Evolutionary conservation across 2,797 vertebrate species (phyloP), one percentile per base, ranked within the genome.

Genomic region (Eulemur albifrons): DNA sequence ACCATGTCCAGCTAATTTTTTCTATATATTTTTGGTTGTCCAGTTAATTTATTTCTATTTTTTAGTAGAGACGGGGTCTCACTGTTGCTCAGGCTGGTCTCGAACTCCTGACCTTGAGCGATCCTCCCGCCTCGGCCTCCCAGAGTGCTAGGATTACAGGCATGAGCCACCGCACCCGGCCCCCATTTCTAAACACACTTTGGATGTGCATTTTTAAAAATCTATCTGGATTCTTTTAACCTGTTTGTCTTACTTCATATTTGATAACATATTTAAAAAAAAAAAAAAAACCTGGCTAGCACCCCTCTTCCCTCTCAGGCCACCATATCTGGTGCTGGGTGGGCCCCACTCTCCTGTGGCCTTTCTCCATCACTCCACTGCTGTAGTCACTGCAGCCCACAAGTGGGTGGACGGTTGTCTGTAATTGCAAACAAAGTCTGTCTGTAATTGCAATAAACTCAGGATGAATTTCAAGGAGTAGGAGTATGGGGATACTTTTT

Each of bases 291-390:
- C n/a, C 4, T 40, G 48, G 12, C 59, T 57, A 20, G 20, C 35
- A 10, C 38, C 10, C 65, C 65, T 50, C 20, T 54, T 48, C 32
- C 35, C 27, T 87, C 32, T 30, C 69, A 45, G 21, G 18, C 40
- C 9, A 50, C 54, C 2, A 0, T 11, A 38, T 32, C 50, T 7
- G n/a, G 12, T 7, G 21, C 20, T 45, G 5, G 0, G 9, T 0
- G 7, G 50, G 32, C 13, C 13, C 3, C 1, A 0, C 10, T n/a
- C 1, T 40, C 35, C 32, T 14, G 23, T n/a, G 25, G 32, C 27
- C 61, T 65, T 25, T 43, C 30, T 17, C 57, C 57, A 38, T 45
- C 50, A 32, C 50, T 75, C 38, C 45, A 35, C 25, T 3, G 30
- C 5, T 5, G 5, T 5, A 7, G 2, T 59, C 61, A 2, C 92